Evolutionary conservation across 1,140 invertebrate genomes (phyloP).

Genomic region (Limonius californicus): DNA sequence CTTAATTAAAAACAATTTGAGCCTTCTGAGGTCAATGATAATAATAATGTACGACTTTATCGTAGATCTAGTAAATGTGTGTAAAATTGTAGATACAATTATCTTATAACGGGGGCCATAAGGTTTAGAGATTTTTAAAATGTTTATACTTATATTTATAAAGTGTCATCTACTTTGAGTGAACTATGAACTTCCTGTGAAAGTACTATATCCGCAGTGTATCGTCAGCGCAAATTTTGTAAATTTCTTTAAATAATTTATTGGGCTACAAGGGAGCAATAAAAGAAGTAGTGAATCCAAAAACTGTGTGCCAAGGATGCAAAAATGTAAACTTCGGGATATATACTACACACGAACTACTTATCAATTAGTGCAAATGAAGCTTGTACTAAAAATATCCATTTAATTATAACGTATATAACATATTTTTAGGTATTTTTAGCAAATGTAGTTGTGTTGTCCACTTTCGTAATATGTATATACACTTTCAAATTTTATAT

Average conservation of each 20-base stretch:
- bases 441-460: conserved; percentile 9
- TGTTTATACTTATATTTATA: no score
- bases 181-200: background rate
- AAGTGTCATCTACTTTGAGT: background rate
- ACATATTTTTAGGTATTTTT: conserved; percentile 3
- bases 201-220: background rate
- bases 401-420: background rate
- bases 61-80: no score
- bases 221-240: background rate
- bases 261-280: conserved; percentile 2
- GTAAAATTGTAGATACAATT: no score
- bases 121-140: no score
- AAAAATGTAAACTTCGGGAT: background rate
- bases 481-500: conserved; percentile 14
- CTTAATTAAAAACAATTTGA: no score
- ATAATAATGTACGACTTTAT: no score
- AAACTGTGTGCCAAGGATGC: conserved; percentile 3
- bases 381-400: background rate
- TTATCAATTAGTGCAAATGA: background rate
- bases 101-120: no score
- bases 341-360: no score
- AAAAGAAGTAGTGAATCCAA: background rate
- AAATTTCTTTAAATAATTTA: background rate
- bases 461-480: conserved; percentile 1
- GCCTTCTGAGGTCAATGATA: no score